Percentiles rank a stretch among this genome's conserved stretches.
These are phyloP conservation scores for Ypsolopha scabrella DNA, from an alignment of 2,888 invertebrate species.

Conservation along the genomic window DNA sequence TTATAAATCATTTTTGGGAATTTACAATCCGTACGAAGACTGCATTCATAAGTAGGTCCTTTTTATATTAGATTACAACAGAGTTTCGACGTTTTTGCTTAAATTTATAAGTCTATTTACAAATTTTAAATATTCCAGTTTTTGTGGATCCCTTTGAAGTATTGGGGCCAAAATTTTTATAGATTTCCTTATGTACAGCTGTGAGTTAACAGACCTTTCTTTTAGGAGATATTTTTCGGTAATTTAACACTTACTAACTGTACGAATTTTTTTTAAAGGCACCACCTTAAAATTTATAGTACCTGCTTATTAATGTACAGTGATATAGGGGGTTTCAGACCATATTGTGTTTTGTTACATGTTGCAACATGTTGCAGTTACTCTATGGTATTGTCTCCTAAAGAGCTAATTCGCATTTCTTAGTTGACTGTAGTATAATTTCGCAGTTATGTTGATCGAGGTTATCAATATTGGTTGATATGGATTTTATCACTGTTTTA, in stretches of 20 bases:
- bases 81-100: conserved; percentile 40
- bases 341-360: background rate
- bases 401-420: conserved; percentile 14
- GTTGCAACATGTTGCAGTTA: conserved; percentile 18
- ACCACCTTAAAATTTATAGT: conserved; percentile 45
- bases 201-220: conserved; percentile 15
- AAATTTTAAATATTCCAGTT: conserved; percentile 46
- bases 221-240: conserved; percentile 3
- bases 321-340: conserved; percentile 23
- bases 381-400: background rate
- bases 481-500: conserved; percentile 73
- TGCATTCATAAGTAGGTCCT: conserved; percentile 50
- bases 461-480: conserved; percentile 57
- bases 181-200: conserved; percentile 23
- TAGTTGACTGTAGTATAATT: conserved; percentile 45
- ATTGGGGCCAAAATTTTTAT: conserved; percentile 61
- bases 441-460: conserved; percentile 49
- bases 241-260: background rate
- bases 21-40: conserved; percentile 56
- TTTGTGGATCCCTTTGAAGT: conserved; percentile 36
- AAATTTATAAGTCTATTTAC: conserved; percentile 34
- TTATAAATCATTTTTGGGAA: conserved; percentile 43
- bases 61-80: conserved; percentile 28
- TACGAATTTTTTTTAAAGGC: conserved; percentile 13
- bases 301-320: conserved; percentile 52